These are phyloP conservation scores for Tychaedon coryphoeus DNA, from an alignment of 2,113 vertebrate genomes.

Conservation along the genomic window DNA sequence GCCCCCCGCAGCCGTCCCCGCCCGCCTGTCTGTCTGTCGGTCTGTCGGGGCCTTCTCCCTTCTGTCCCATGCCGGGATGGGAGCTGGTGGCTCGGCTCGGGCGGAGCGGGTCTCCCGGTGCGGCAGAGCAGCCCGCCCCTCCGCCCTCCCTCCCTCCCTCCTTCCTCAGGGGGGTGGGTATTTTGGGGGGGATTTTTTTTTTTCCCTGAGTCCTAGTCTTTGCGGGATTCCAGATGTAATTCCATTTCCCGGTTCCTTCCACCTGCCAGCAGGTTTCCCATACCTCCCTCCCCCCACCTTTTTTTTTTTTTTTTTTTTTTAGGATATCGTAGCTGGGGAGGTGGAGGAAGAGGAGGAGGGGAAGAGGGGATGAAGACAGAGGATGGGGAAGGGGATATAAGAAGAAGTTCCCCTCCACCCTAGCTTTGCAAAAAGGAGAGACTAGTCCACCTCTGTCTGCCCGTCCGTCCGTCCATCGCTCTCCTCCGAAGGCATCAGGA, in stretches of 20 bases:
- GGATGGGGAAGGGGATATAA: background rate
- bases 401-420: background rate
- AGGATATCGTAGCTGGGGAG: background rate
- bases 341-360: background rate
- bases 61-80: conserved; percentile 30
- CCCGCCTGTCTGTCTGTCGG: background rate
- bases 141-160: background rate
- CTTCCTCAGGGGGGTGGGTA: background rate
- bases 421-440: background rate
- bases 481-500: conserved; percentile 1
- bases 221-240: background rate
- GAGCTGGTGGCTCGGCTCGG: background rate
- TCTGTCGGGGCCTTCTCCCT: background rate
- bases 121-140: conserved; percentile 11
- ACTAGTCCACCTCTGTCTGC: background rate
- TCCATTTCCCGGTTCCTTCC: background rate
- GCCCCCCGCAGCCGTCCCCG: background rate
- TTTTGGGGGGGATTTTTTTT: background rate
- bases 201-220: background rate
- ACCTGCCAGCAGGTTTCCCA: background rate
- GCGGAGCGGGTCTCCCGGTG: background rate
- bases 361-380: background rate
- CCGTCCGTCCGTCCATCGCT: background rate
- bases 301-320: no score
- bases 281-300: accelerated